Base-by-base conservation (phyloP, 2,797 vertebrate species). In the Lepilemur ruficaudatus region DNA sequence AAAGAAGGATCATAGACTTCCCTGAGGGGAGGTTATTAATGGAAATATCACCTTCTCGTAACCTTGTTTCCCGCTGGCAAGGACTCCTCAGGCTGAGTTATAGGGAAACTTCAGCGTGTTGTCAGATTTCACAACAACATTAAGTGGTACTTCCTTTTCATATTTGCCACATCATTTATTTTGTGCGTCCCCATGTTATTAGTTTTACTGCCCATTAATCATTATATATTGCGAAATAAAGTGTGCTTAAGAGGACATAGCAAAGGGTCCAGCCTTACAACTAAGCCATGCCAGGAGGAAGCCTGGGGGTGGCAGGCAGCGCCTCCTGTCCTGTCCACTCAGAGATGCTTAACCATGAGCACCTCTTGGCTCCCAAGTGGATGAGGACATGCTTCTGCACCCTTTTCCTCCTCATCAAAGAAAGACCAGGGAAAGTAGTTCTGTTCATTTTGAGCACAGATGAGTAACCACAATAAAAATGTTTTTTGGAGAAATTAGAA, bases 151-250 rank as follows among this genome's bases (percentile, higher is more conserved):
- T 97, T 97, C 97, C 97, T 94, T 91, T 98, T 89, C 88, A 95
- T 97, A 95, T 97, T 96, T 97, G 93, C 89, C 91, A 97, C 96
- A 86, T 98, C 96, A 97, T 97, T 97, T 96, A 94, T 98, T 98
- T 96, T 96, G 91, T 97, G 91, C 96, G 92, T 97, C 94, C 91
- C 94, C 80, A 52, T 76, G 90, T 95, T 97, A 95, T 94, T 97
- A 82, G 95, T 97, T 97, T 96, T 96, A 93, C 93, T 97, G 69
- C 59, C 89, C 93, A 96, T 97, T 97, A 97, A 96, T 97, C 97
- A 96, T 83, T 96, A 89, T 93, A 61, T 91, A 93, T 95, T 96
- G 59, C 48, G 90, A 80, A 93, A 87, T 80, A 80, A n/a, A 91
- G 52, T 69, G 17, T 94, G 38, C 92, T 72, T 96, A 70, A n/a